Conservation (phyloP, 2,797 vertebrate genomes). For the Eupleurogrammus muticus region DNA sequence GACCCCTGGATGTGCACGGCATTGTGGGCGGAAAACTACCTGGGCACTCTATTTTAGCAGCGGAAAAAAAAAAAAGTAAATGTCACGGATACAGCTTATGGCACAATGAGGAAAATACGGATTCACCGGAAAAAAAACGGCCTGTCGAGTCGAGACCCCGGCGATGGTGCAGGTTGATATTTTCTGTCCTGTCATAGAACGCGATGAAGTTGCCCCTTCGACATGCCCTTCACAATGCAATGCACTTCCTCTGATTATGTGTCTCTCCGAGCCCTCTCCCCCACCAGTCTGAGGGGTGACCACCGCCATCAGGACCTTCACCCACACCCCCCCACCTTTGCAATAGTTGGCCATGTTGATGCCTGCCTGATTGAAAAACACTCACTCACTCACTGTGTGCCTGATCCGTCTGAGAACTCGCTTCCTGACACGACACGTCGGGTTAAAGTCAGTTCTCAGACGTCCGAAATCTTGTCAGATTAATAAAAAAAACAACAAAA, state of each 20-base stretch:
- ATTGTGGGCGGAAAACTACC: conserved; percentile 90
- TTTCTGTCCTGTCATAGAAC: conserved; percentile 38
- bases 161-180: conserved; percentile 26
- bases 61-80: conserved; percentile 52
- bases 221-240: conserved; percentile 85
- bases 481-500: conserved; percentile 44
- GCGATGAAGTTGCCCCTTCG: conserved; percentile 78
- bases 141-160: conserved; percentile 27
- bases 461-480: conserved; percentile 56
- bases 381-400: conserved; percentile 68
- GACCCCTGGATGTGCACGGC: conserved; percentile 86
- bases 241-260: conserved; percentile 81
- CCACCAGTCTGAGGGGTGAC: conserved; percentile 94
- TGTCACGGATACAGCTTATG: conserved; percentile 38
- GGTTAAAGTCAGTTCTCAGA: conserved; percentile 85
- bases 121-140: conserved; percentile 38
- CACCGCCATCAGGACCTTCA: conserved; percentile 90
- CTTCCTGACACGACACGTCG: conserved; percentile 64
- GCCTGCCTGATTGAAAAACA: conserved; percentile 85
- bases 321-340: conserved; percentile 76
- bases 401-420: conserved; percentile 81
- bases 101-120: conserved; percentile 39
- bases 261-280: conserved; percentile 73
- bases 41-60: conserved; percentile 81
- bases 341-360: conserved; percentile 95